Evolutionary conservation across 1,140 invertebrate species (phyloP).

Genomic region (Apis cerana): DNA sequence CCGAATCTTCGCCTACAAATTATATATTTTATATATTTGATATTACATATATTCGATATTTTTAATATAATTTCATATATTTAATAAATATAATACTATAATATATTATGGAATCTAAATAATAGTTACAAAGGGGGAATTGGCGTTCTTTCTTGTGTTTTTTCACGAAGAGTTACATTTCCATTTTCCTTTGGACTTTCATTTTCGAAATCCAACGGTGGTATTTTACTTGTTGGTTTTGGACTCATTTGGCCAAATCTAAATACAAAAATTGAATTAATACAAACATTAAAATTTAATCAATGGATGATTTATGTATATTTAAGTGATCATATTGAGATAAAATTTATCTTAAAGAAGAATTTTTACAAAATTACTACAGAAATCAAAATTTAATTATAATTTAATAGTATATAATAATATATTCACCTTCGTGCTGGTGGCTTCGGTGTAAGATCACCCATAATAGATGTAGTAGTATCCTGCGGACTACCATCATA

Average conservation of each 20-base stretch:
- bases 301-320: too few relatives aligned
- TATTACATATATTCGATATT: background rate
- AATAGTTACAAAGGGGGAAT: conserved; percentile 70
- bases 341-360: background rate
- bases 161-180: conserved; percentile 32
- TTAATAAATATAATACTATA: background rate
- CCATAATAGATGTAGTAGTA: conserved; percentile 70
- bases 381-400: background rate
- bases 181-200: conserved; percentile 54
- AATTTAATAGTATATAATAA: background rate
- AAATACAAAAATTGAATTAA: conserved; percentile 23
- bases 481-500: conserved; percentile 69
- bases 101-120: background rate
- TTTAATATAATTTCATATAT: background rate
- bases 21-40: background rate
- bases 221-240: conserved; percentile 70
- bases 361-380: background rate
- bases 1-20: conserved; percentile 68
- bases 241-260: conserved; percentile 75
- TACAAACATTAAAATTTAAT: background rate
- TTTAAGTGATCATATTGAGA: too few relatives aligned
- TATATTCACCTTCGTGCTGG: conserved; percentile 70
- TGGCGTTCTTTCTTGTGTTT: conserved; percentile 61
- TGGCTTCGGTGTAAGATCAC: conserved; percentile 75
- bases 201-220: conserved; percentile 66